Percentiles rank a stretch among this genome's conserved stretches.
Evolutionary conservation across 2,113 vertebrate genomes (phyloP).

Genomic region (Prietella phreatophila): DNA sequence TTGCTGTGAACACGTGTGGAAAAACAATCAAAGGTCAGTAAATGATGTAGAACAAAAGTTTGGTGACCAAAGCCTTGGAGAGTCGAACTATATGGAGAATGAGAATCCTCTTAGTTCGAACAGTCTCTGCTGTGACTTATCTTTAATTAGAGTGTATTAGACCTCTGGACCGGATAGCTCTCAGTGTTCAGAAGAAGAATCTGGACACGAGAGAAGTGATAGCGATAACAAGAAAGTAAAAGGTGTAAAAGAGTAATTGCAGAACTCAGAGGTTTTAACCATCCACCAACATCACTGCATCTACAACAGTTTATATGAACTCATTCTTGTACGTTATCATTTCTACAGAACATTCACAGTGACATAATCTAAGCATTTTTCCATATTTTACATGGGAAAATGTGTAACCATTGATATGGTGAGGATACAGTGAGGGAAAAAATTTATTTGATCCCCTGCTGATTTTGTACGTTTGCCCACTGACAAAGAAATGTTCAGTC

Average conservation of each 20-base stretch:
- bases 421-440: no score
- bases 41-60: not conserved
- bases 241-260: not conserved
- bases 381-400: no score
- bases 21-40: not conserved
- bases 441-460: no score
- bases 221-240: not conserved
- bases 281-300: not conserved
- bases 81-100: not conserved
- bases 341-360: not conserved
- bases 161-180: not conserved
- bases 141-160: slow-evolving; percentile 1
- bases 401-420: not conserved
- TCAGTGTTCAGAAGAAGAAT: slow-evolving; percentile 9
- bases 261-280: not conserved
- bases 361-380: no score
- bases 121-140: not conserved
- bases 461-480: no score
- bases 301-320: not conserved
- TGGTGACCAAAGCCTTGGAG: not conserved
- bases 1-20: not conserved
- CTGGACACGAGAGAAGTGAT: not conserved
- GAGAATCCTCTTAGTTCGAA: not conserved
- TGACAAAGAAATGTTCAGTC: no score
- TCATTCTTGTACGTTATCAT: not conserved